Evolutionary conservation across 2,797 vertebrate genomes (phyloP), one percentile per base, ranked within the genome.

Genomic region (Notolepis coatsorum): DNA sequence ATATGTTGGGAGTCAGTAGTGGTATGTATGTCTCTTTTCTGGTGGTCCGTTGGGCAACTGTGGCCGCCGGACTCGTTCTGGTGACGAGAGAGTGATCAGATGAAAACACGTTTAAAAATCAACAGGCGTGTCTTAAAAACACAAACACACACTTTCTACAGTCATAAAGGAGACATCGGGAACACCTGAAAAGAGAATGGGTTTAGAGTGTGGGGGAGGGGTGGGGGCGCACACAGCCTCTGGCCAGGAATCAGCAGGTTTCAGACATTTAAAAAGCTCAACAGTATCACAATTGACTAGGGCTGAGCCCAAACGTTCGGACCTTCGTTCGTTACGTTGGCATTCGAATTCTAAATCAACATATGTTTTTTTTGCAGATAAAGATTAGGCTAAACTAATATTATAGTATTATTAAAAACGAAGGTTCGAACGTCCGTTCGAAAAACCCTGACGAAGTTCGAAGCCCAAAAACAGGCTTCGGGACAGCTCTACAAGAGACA

Each of bases 1-100:
- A 93, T 80, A 92, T 57, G 85, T 72, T 77, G 79, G 77, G 80
- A 79, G 88, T 92, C 90, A 92, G 89, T 88, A 77, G 85, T 9
- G 38, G 60, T 49, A 45, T 69, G 75, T 67, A 65, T 48, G 27
- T 10, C 33, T 57, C 15, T 62, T 63, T 71, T 73, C 31, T 12
- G 3, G 61, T 60, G 9, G 42, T 61, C 67, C n/a, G n/a, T 65
- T 65, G 25, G 61, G 33, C 52, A 70, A 51, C 45, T 52, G 59
- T 38, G 61, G 2, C 15, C 15, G 35, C 15, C 28, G 71, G 70
- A 78, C 57, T 85, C 58, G 80, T 57, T 77, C 68, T 71, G 65
- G 51, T 62, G 59, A 81, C 41, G 53, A 59, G 49, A 74, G 65
- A 50, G 28, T 28, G 64, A 55, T 74, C 42, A 71, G 49, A 79